Evolutionary conservation across 2,797 vertebrate species (phyloP), one percentile per base, ranked within the genome.

Genomic region (Cuniculus paca): DNA sequence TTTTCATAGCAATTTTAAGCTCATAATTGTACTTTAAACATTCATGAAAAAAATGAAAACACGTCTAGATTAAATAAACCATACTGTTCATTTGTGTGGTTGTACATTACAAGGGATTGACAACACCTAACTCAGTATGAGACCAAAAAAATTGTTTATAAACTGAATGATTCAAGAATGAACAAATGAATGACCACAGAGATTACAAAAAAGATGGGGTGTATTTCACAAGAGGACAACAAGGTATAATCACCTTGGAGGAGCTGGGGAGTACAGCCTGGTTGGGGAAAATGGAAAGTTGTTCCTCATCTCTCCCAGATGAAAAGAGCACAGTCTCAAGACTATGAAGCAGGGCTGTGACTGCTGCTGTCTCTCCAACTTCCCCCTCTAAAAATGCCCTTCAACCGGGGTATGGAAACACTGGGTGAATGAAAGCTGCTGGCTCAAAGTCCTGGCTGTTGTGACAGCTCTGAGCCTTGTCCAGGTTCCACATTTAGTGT

Each of bases 1-100:
- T 86, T 92, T 81, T 22, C n/a, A 56, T 48, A 74, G 31, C 26
- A 80, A 3, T 48, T 63, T 6, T 48, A 89, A 86, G 84, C 63
- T 70, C 16, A 79, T 91, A 20, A 81, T 82, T 79, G 39, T 45
- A 36, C 85, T 92, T 91, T 97, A 6, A 65, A 81, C 48, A 19
- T 90, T 88, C 61, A 75, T 63, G 12, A 5, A 34, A 90, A 52
- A 80, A 75, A 74, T 2, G 16, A 95, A 75, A 36, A 70, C 39
- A 16, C 68, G 80, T 52, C 28, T 39, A 78, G 58, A 88, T 74
- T 31, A 94, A 94, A 89, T 72, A 85, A 86, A 61, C 17, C 36
- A 6, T 87, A 24, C 2, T 42, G 6, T 65, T 85, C 7, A 54
- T 70, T 5, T 70, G 14, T 31, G 17, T 36, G n/a, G 2, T 45